phyloP scores from a whole-genome alignment of 1,140 invertebrate genomes.

The Cotesia glomerata region DNA sequence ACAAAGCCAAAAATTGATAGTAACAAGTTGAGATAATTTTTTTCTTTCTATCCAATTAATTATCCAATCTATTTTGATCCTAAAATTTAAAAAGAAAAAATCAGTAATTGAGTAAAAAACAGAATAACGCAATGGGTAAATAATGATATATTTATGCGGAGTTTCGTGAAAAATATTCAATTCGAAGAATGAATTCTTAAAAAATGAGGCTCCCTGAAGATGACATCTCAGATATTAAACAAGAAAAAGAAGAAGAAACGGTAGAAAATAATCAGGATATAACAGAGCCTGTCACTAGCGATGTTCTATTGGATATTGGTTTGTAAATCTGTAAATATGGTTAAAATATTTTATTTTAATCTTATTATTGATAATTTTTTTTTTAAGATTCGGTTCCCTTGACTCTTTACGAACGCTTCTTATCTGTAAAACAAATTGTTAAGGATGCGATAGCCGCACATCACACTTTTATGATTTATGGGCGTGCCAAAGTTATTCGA shows the following conservation, averaged over 20 bases:
- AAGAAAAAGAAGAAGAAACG: background rate
- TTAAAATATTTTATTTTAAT: background rate
- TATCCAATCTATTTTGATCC: background rate
- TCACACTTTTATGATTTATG: constrained; percentile 60
- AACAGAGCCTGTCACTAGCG: background rate
- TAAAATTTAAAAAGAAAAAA: background rate
- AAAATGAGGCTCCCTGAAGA: background rate
- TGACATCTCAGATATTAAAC: background rate
- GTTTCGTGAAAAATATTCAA: background rate
- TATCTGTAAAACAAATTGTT: constrained; percentile 51
- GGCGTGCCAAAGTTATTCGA: constrained; percentile 52
- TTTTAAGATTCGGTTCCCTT: constrained; percentile 23
- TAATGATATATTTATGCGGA: background rate
- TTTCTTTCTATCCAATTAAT: background rate
- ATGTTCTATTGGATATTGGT: background rate
- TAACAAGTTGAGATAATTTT: background rate
- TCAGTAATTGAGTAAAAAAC: background rate
- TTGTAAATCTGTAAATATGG: background rate
- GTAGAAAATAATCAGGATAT: constrained; percentile 11
- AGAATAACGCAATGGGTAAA: background rate
- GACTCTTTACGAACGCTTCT: constrained; percentile 51
- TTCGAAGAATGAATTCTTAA: background rate
- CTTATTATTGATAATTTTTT: background rate
- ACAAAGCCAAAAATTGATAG: background rate
- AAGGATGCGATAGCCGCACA: constrained; percentile 49